phyloP scores from a whole-genome alignment of 2,888 invertebrate species.

The Parasteatoda lunata region DNA sequence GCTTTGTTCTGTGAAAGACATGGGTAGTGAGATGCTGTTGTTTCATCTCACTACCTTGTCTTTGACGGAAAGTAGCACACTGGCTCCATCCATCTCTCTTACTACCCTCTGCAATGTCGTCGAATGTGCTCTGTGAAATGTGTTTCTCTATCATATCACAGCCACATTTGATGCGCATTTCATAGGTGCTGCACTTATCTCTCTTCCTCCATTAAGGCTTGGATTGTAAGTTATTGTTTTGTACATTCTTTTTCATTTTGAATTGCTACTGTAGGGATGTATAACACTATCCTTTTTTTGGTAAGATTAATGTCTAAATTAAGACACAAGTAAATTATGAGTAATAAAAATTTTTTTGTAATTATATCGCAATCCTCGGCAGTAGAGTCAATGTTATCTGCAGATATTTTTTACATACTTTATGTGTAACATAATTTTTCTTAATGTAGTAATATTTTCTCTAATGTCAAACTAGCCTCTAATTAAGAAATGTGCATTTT shows the following conservation, averaged over 20 bases:
- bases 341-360: too few relatives aligned
- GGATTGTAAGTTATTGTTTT: too few relatives aligned
- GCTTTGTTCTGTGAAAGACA: constrained; percentile 87
- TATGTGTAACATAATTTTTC: neutral
- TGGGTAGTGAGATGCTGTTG: constrained; percentile 96
- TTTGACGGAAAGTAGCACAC: constrained; percentile 82
- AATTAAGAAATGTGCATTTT: too few relatives aligned
- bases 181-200: neutral
- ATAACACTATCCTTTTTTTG: too few relatives aligned
- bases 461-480: neutral
- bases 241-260: too few relatives aligned
- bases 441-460: neutral
- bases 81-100: neutral
- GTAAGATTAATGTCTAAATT: too few relatives aligned
- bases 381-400: too few relatives aligned
- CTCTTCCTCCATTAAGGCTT: too few relatives aligned
- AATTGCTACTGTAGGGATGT: too few relatives aligned
- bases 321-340: too few relatives aligned
- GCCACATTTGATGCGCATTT: constrained; percentile 75
- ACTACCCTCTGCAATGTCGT: constrained; percentile 48
- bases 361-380: too few relatives aligned
- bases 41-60: constrained; percentile 97
- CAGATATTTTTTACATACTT: neutral
- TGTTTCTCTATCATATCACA: constrained; percentile 73
- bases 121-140: constrained; percentile 73